Evolutionary conservation across 1,140 invertebrate genomes (phyloP).

Genomic region (Brachionus rubens): DNA sequence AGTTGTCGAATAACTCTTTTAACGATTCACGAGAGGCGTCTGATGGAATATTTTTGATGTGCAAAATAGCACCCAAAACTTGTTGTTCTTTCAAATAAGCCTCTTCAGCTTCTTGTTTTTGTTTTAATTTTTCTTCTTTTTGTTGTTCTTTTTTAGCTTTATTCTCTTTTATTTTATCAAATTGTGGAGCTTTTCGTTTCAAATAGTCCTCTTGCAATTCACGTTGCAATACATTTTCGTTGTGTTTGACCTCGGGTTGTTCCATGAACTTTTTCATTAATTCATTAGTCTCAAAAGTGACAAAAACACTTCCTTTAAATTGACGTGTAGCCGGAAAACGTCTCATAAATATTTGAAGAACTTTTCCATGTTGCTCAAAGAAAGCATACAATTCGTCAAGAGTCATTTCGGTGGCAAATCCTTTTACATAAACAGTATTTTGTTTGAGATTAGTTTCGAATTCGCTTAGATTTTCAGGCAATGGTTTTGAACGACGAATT

Average conservation of each 20-base stretch:
- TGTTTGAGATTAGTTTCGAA: constrained; percentile 34
- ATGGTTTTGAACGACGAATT: constrained; percentile 13
- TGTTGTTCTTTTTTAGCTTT: constrained; percentile 41
- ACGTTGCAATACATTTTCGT: neutral
- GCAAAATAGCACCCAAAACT: constrained; percentile 20
- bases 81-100: constrained; percentile 20
- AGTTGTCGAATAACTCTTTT: constrained; percentile 40
- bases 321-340: constrained; percentile 31
- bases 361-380: constrained; percentile 31
- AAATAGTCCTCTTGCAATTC: constrained; percentile 43
- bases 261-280: constrained; percentile 40
- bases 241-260: neutral
- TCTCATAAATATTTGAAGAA: constrained; percentile 43
- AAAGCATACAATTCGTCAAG: constrained; percentile 20
- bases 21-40: constrained; percentile 32
- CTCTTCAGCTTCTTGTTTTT: constrained; percentile 34
- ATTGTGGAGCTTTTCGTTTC: constrained; percentile 21
- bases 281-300: constrained; percentile 42
- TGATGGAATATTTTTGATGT: neutral
- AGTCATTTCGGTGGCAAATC: constrained; percentile 19
- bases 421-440: constrained; percentile 44
- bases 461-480: constrained; percentile 33
- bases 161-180: constrained; percentile 31
- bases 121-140: constrained; percentile 19
- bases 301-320: constrained; percentile 46